Base-by-base conservation (phyloP, 2,797 vertebrate species). In the Poeciliopsis presidionis region DNA sequence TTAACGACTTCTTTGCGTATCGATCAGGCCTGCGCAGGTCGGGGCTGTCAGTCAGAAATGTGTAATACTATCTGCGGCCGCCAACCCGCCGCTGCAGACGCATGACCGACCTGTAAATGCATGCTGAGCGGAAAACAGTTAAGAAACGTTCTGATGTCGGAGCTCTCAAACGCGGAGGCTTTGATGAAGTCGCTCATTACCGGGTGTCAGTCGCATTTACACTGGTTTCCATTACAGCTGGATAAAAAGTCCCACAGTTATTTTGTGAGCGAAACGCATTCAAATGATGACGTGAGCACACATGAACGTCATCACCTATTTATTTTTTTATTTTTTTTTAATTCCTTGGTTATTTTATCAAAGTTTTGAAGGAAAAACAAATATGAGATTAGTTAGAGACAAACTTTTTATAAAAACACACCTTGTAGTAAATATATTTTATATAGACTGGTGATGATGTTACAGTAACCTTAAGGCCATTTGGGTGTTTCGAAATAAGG, bases 11-110 rank as follows among this genome's bases (percentile, higher is more conserved):
- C 83, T 9, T 69, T 76, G 80, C 77, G 39, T 90, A 93, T 94
- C 84, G 91, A 93, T 94, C 90, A 86, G 87, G 76, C 83, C 8
- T 70, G 73, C 84, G 87, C 89, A 92, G 92, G 93, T 92, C 89
- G 87, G 77, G 78, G 90, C 92, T 90, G 90, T 88, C 89, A 90
- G 88, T 86, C 75, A 86, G 91, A 91, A 83, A 87, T 79, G 85
- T 91, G 92, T 90, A 94, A 94, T 77, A 92, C 87, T 91, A 94
- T 93, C 93, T 92, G 79, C 86, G 77, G 92, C 91, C 92, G 91
- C 92, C 93, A 92, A 14, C 78, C 86, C 71, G 22, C 84, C 47
- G 73, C 88, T 84, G 91, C 92, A 85, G 77, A 91, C 47, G 73
- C 88, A 84, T 55, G 82, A 75, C 87, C 79, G 88, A 91, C 81